phyloP scores from a whole-genome alignment of 2,888 invertebrate species.

The Eupsilia transversa region DNA sequence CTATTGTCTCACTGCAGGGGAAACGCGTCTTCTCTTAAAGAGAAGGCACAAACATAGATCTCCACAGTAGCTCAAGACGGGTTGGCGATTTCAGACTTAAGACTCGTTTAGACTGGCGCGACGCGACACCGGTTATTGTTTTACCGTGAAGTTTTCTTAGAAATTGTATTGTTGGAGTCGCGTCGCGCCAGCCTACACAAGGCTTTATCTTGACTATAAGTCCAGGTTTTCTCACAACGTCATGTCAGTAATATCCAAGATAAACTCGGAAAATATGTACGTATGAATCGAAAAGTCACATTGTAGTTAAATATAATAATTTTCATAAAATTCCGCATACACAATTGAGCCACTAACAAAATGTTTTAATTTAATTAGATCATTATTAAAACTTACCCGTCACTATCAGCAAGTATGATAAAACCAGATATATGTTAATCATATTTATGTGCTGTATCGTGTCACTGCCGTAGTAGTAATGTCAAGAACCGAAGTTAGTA shows the following conservation, averaged over 20 bases:
- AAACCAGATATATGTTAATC: not conserved
- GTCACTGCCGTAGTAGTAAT: not conserved
- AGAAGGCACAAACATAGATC: not conserved
- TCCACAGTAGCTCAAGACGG: not conserved
- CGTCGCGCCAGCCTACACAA: too few relatives aligned
- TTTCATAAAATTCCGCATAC: too few relatives aligned
- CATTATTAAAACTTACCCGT: conserved; percentile 10
- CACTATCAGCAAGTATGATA: conserved; percentile 2
- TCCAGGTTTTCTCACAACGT: not conserved
- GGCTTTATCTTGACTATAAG: too few relatives aligned
- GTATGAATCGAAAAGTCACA: too few relatives aligned
- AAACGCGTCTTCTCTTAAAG: not conserved
- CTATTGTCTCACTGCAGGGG: not conserved
- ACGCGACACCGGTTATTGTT: too few relatives aligned
- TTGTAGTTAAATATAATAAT: too few relatives aligned
- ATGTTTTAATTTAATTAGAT: not conserved
- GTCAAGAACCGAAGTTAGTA: not conserved
- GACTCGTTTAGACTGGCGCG: too few relatives aligned
- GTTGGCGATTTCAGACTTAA: not conserved
- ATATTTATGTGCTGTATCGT: not conserved
- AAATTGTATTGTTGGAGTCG: too few relatives aligned
- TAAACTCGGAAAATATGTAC: not conserved
- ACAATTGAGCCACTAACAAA: not conserved
- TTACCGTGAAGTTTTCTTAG: too few relatives aligned
- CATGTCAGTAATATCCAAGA: not conserved